Base-by-base conservation (phyloP, 1,140 invertebrate species). In the Dendroctonus valens region DNA sequence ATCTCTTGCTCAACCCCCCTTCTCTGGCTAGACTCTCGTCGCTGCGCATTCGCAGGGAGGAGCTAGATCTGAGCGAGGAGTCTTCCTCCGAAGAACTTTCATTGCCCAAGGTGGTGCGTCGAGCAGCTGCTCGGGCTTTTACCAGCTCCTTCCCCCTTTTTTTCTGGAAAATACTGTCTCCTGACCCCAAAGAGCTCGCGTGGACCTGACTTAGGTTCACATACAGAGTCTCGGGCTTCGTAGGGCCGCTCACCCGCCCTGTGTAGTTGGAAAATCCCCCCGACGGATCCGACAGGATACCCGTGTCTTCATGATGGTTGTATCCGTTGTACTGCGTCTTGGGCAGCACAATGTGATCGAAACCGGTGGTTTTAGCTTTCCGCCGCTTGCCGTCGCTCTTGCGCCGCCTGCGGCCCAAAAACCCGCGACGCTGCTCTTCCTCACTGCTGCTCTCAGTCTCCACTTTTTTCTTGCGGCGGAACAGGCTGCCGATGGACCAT, bases 1-100 rank as follows among this genome's bases (percentile, higher is more conserved):
- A 83, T 60, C 79, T 79, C 12, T 81, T 78, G 53, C 26, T 66
- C 63, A 26, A 26, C 26, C 26, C 26, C 1, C 26, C 26, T 76
- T 84, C 42, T 81, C 75, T 5, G 51, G 51, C 38, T 6, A 85
- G 79, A 60, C 83, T 87, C 70, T 88, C 87, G 59, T 88, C 87
- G 75, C 85, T 88, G 71, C 85, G 80, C 72, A 88, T 86, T 71
- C 83, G 81, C 5, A 84, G 85, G 8, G 86, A 85, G 8, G 87
- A 88, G 69, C 83, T 85, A 2, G 87, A 88, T 63, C 82, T 83
- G 54, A 85, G 76, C 40, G 83, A 68, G 5, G 59, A 86, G 70
- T 89, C 88, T 68, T 91, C 90, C 65, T 89, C 88, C 50, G 88
- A 90, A 73, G 88, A 90, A 37, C 86, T 87, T n/a, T 83, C 82